phyloP scores from a whole-genome alignment of 2,113 vertebrate genomes.

The Rhabdornis inornatus region DNA sequence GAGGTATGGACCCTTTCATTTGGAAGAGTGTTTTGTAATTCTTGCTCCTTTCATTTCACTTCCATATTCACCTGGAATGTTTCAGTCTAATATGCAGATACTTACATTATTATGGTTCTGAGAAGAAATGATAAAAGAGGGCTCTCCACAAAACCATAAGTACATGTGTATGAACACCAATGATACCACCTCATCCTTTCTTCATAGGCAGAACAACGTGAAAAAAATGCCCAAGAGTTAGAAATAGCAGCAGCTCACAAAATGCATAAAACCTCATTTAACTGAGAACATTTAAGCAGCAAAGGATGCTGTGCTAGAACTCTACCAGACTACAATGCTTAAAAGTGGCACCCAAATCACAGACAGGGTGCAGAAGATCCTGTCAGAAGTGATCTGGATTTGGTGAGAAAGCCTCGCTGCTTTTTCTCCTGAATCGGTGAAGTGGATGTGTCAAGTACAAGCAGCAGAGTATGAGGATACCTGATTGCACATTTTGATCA shows the following conservation, averaged over 20 bases:
- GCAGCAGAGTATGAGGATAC: background rate
- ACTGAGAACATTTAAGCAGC: background rate
- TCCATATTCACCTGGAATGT: background rate
- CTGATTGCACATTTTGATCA: background rate
- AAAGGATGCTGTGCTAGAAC: background rate
- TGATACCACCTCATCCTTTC: background rate
- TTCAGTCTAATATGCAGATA: background rate
- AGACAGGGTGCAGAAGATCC: background rate
- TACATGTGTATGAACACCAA: rapidly evolving
- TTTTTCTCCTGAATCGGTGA: background rate
- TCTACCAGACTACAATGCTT: background rate
- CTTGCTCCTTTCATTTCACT: background rate
- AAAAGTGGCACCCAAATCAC: background rate
- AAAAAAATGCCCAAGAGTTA: background rate
- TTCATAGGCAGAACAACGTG: background rate
- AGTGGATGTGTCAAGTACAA: background rate
- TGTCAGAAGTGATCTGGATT: background rate
- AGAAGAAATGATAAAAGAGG: background rate
- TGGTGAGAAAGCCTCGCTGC: background rate
- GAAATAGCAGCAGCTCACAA: background rate
- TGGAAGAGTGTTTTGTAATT: background rate
- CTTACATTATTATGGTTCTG: background rate
- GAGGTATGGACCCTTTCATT: background rate
- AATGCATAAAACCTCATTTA: background rate
- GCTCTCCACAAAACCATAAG: background rate